Evolutionary conservation across 1,140 invertebrate species (phyloP).

Genomic region (Pogonus chalceus): DNA sequence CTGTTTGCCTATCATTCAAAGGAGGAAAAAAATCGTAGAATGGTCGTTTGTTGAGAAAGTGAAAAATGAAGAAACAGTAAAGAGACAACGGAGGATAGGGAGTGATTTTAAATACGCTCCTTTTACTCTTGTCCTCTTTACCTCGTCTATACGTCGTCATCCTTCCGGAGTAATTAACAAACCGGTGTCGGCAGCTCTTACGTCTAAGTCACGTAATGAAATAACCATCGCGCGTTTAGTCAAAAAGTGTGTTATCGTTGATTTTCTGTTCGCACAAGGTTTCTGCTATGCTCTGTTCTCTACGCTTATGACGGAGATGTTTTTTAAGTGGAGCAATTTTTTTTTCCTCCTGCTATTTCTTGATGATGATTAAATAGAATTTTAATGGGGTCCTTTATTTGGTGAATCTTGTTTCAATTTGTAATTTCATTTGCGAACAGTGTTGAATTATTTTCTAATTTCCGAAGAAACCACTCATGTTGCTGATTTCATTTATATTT

Average conservation of each 20-base stretch:
- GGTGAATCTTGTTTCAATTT: no score
- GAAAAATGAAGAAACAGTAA: not conserved
- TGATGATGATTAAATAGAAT: no score
- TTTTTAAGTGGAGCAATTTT: no score
- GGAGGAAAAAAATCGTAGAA: not conserved
- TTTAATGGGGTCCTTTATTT: no score
- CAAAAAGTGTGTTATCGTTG: not conserved
- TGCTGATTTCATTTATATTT: no score
- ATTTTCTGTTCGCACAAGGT: no score
- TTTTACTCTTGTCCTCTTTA: not conserved
- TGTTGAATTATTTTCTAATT: no score
- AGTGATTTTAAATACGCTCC: not conserved
- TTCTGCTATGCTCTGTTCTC: no score
- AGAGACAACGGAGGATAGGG: not conserved
- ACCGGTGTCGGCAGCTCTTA: not conserved
- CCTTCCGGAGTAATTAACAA: not conserved
- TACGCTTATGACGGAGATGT: no score
- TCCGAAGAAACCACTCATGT: no score
- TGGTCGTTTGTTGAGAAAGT: not conserved
- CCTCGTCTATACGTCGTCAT: not conserved
- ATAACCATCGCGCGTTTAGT: not conserved
- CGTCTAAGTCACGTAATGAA: not conserved
- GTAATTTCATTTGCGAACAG: no score
- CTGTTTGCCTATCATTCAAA: constrained; percentile 1
- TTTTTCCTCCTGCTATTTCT: no score